phyloP scores from a whole-genome alignment of 2,888 invertebrate species.

The Campoplex nolae region DNA sequence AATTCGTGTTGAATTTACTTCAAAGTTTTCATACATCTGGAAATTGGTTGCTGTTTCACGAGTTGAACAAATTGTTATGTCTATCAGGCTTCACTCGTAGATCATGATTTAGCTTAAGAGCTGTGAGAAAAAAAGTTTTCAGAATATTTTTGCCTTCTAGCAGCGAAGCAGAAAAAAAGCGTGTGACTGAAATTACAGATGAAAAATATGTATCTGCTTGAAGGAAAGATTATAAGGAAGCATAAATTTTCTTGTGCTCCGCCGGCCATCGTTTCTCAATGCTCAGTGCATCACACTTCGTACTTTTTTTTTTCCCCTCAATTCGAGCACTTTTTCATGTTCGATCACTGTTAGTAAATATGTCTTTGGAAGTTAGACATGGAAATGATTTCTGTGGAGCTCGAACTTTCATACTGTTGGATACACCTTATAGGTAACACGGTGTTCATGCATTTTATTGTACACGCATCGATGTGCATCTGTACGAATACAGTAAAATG shows the following conservation, averaged over 20 bases:
- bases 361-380: neutral
- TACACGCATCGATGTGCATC: no score
- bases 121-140: neutral
- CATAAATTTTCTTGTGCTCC: conserved; percentile 41
- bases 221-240: conserved; percentile 64
- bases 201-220: conserved; percentile 9
- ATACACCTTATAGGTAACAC: neutral
- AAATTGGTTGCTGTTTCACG: neutral
- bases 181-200: neutral
- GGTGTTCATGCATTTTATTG: neutral
- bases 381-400: conserved; percentile 3
- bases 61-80: neutral
- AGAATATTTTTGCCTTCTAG: neutral
- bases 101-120: neutral
- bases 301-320: conserved; percentile 6
- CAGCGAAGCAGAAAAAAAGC: neutral
- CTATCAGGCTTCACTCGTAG: neutral
- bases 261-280: conserved; percentile 29
- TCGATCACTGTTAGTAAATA: conserved; percentile 45
- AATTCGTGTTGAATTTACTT: neutral
- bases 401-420: conserved; percentile 17
- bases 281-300: conserved; percentile 12
- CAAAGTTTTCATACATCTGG: neutral
- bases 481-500: neutral
- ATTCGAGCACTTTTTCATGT: conserved; percentile 59